Base-by-base conservation (phyloP, 2,797 vertebrate genomes). In the Chanos chanos region DNA sequence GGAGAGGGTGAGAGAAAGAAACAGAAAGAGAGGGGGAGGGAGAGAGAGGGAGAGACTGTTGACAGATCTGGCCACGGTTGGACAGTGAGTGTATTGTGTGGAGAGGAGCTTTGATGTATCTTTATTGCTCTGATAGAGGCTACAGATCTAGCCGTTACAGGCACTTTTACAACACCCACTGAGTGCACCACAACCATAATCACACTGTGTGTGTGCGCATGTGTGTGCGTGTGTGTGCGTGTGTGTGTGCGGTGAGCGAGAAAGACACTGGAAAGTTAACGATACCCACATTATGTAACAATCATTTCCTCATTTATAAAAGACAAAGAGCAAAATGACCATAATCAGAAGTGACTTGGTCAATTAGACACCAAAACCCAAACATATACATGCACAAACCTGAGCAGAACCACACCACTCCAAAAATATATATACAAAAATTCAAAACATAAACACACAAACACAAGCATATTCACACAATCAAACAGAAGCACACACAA, bases 71-170 rank as follows among this genome's bases (percentile, higher is more conserved):
- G 33, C 22, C 1, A 37, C 24, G 24, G 40, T 56, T 19, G 40
- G 24, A 51, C 52, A 58, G 19, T 40, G 28, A 36, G 54, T 39
- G 28, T 4, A 63, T 47, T 53, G 54, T 54, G 50, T 8, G 12
- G 36, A 1, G 4, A 31, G 3, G 1, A 1, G 50, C 49, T 63
- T 53, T 63, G 60, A 53, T 45, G 40, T 49, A n/a, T 45, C 36
- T 18, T 57, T 7, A 16, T 18, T 13, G 24, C 30, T 44, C 16
- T 3, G 25, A 36, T 8, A n/a, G 51, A 41, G 59, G 59, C 59
- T 59, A 51, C 50, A 30, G 49, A 50, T 47, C 22, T 22, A 53
- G 30, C 60, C 30, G 16, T 45, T 54, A 22, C 40, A 28, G 21
- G 16, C n/a, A 7, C 44, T 13, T 34, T 4, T 19, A 53, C 44